Conservation (phyloP, 2,797 vertebrate species). For the Notoglanidium macrostoma region DNA sequence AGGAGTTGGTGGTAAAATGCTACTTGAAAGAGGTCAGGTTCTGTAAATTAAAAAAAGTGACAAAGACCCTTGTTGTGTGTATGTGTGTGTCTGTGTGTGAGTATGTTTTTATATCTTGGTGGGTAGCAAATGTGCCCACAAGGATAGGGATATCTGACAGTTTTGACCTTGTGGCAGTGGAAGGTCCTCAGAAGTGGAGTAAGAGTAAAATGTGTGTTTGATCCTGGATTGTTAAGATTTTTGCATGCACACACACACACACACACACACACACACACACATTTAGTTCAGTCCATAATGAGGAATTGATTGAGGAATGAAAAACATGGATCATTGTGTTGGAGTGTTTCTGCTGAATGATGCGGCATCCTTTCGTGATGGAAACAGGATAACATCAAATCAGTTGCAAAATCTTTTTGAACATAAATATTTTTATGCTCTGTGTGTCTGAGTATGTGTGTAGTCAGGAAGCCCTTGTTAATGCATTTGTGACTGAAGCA, state of each 20-base stretch:
- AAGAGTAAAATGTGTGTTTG: not conserved
- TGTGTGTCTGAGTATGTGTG: not conserved
- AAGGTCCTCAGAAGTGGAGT: not conserved
- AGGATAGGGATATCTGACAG: not conserved
- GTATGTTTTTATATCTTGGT: not conserved
- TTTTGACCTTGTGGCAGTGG: not conserved
- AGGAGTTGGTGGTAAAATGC: slow-evolving; percentile 18
- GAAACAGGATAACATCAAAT: not conserved
- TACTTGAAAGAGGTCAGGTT: slow-evolving; percentile 33
- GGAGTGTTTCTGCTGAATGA: slow-evolving; percentile 10
- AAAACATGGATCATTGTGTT: not conserved
- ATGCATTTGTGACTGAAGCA: not conserved
- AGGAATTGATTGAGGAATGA: not conserved
- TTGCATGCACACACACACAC: not conserved
- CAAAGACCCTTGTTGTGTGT: not conserved
- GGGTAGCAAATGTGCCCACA: not conserved
- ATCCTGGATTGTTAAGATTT: not conserved
- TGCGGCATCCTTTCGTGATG: not conserved
- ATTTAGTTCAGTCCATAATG: not conserved
- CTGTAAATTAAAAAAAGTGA: slow-evolving; percentile 18
- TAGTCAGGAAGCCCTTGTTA: not conserved
- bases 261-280: not conserved
- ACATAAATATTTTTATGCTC: not conserved
- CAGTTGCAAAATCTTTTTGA: not conserved
- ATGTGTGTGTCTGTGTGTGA: not conserved